phyloP scores from a whole-genome alignment of 2,797 vertebrate species.

The Agapornis canus region DNA sequence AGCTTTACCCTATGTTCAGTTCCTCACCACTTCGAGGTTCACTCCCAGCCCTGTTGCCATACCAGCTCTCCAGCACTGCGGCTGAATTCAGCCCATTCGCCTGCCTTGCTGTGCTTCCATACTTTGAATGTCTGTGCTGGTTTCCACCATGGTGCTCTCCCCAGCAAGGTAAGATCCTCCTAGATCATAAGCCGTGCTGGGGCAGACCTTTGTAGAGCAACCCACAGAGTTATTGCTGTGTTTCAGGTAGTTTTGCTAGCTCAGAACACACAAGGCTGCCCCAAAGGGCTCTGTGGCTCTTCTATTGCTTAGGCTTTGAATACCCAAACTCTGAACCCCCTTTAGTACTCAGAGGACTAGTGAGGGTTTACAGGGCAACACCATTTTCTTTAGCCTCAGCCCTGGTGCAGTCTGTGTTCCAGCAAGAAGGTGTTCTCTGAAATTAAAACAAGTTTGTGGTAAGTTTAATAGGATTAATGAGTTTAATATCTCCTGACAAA shows the following conservation, averaged over 20 bases:
- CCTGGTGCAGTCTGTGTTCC: background rate
- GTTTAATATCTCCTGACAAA: constrained; percentile 34
- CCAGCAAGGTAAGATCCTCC: background rate
- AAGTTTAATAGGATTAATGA: background rate
- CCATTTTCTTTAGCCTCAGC: background rate
- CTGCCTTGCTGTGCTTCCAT: background rate
- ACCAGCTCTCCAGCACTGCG: background rate
- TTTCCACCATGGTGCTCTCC: background rate
- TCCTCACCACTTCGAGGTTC: background rate
- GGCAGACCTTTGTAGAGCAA: background rate
- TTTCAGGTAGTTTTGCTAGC: background rate
- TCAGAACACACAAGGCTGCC: background rate
- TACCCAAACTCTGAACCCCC: background rate
- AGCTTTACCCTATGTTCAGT: background rate
- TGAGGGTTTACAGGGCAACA: too few relatives aligned
- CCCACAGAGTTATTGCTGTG: too few relatives aligned
- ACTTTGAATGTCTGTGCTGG: background rate
- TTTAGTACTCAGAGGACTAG: background rate
- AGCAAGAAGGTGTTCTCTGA: background rate
- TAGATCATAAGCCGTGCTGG: background rate
- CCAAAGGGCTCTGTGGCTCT: background rate
- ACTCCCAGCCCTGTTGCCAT: background rate
- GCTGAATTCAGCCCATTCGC: background rate
- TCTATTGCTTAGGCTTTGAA: background rate
- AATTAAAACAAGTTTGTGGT: background rate